Conservation (phyloP, 2,113 vertebrate genomes). For the Phyllostomus discolor region DNA sequence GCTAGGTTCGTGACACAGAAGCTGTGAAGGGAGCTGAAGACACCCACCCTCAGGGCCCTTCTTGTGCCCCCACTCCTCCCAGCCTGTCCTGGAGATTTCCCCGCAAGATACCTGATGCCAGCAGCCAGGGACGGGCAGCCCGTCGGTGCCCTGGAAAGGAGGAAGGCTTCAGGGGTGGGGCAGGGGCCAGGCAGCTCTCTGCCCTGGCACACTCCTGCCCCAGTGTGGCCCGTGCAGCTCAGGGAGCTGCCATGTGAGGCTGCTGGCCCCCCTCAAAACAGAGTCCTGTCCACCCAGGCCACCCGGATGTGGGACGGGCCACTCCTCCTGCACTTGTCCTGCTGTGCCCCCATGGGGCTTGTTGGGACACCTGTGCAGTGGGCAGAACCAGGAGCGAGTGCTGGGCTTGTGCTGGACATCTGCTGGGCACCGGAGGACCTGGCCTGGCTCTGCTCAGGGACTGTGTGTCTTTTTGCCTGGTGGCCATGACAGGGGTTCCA, state of each 20-base stretch:
- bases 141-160: conserved; percentile 89
- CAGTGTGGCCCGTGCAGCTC: neutral
- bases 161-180: neutral
- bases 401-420: neutral
- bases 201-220: neutral
- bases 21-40: neutral
- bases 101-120: conserved; percentile 92
- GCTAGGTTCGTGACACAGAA: rapidly evolving
- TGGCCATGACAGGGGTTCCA: neutral
- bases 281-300: neutral
- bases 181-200: neutral
- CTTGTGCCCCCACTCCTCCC: neutral
- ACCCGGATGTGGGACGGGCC: rapidly evolving
- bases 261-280: neutral
- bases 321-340: neutral
- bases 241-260: neutral
- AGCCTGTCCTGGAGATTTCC: neutral
- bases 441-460: neutral
- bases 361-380: neutral
- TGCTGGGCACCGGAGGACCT: neutral
- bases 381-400: neutral
- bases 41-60: neutral
- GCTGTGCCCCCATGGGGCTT: neutral
- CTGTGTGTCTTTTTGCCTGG: neutral
- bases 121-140: conserved; percentile 94